These are phyloP conservation scores for Ochropleura plecta DNA, from an alignment of 2,888 invertebrate genomes.

Conservation along the genomic window DNA sequence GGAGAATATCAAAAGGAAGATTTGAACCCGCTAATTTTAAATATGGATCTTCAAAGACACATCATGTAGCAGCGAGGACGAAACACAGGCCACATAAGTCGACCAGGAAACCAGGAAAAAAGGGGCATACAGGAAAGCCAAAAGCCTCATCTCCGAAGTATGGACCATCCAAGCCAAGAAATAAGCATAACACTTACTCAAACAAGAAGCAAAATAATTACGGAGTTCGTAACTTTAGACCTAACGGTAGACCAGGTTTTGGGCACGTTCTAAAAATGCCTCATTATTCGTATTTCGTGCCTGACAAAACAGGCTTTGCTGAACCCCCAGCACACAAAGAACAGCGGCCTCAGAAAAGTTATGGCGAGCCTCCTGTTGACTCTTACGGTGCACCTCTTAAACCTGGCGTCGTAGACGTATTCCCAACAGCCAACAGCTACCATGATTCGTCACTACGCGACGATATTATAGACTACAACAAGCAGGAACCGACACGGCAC, in stretches of 20 bases:
- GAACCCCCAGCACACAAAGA: conserved; percentile 78
- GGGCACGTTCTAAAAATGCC: conserved; percentile 70
- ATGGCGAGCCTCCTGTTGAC: conserved; percentile 79
- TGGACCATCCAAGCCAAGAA: conserved; percentile 3
- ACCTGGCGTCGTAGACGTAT: conserved; percentile 62
- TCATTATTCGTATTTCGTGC: conserved; percentile 60
- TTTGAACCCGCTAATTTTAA: conserved; percentile 71
- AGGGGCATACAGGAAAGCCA: conserved; percentile 64
- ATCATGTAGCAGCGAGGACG: conserved; percentile 73
- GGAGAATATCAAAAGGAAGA: conserved; percentile 71
- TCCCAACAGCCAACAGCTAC: conserved; percentile 65
- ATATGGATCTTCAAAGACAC: conserved; percentile 71
- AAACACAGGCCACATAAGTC: conserved; percentile 73
- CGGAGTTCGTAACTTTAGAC: conserved; percentile 70
- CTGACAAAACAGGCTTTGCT: conserved; percentile 77
- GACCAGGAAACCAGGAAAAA: conserved; percentile 73
- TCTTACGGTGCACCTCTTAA: conserved; percentile 79
- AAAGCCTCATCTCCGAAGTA: conserved; percentile 33
- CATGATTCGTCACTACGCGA: conserved; percentile 53
- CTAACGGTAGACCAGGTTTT: conserved; percentile 66
- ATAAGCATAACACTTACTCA: not conserved
- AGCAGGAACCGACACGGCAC: conserved; percentile 69
- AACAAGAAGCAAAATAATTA: conserved; percentile 63
- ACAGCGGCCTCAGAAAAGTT: conserved; percentile 66
- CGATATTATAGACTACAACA: conserved; percentile 59